phyloP scores from a whole-genome alignment of 2,113 vertebrate genomes.

The Xenopus borealis region DNA sequence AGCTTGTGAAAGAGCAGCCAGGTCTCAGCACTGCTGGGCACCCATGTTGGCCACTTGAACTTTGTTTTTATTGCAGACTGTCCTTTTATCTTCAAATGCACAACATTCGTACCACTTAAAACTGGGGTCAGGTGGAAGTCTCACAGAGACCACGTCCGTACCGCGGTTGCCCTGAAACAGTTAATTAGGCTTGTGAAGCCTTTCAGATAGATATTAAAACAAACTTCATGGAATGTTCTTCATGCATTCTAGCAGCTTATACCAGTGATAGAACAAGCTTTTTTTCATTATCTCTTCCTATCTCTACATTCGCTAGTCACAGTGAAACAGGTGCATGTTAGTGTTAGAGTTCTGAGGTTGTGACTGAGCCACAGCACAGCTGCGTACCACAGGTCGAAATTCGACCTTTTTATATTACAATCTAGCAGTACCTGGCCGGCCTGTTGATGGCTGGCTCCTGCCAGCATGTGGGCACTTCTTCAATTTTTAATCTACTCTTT shows the following conservation, averaged over 20 bases:
- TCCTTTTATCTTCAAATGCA: constrained; percentile 99
- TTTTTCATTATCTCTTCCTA: constrained; percentile 71
- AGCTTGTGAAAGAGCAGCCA: constrained; percentile 83
- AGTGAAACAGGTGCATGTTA: constrained; percentile 88
- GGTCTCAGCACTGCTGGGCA: constrained; percentile 97
- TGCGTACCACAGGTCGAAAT: constrained; percentile 81
- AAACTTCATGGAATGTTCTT: constrained; percentile 96
- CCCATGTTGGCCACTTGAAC: constrained; percentile 82
- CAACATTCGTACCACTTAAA: constrained; percentile 99
- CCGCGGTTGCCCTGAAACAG: constrained; percentile 91
- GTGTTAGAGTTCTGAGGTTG: constrained; percentile 78
- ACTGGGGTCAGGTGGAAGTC: constrained; percentile 98
- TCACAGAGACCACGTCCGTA: constrained; percentile 99
- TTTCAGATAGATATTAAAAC: constrained; percentile 94
- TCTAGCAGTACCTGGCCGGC: constrained; percentile 81
- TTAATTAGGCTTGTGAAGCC: constrained; percentile 94
- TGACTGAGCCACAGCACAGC: constrained; percentile 89
- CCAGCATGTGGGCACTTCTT: constrained; percentile 89
- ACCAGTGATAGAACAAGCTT: constrained; percentile 81
- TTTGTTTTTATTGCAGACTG: constrained; percentile 92
- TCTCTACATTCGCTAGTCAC: constrained; percentile 94
- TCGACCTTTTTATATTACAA: constrained; percentile 77
- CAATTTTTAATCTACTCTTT: constrained; percentile 84
- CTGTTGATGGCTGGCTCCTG: constrained; percentile 72
- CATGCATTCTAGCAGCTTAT: constrained; percentile 88